Conservation (phyloP, 1,140 invertebrate genomes). For the Ips nitidus region DNA sequence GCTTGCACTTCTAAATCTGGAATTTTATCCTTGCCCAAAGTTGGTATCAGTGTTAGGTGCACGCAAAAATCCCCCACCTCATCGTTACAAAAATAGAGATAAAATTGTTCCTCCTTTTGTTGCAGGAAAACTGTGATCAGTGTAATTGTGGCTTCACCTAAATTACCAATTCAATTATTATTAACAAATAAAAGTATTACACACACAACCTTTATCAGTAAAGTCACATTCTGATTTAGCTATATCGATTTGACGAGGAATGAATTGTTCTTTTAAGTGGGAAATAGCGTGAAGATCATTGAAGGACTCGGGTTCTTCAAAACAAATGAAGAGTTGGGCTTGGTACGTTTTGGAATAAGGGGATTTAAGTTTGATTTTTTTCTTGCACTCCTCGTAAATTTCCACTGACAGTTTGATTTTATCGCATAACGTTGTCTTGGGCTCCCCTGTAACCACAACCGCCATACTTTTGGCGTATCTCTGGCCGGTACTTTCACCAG, state of each 20-base stretch:
- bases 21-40: neutral
- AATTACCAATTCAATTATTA: neutral
- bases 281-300: conserved; percentile 10
- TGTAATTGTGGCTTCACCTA: neutral
- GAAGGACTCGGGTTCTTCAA: conserved; percentile 6
- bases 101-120: neutral
- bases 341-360: conserved; percentile 22
- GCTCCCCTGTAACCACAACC: conserved; percentile 42
- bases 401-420: conserved; percentile 20
- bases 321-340: conserved; percentile 18
- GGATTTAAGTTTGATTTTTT: conserved; percentile 7
- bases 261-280: neutral
- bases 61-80: conserved; percentile 15
- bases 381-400: conserved; percentile 4
- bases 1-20: neutral
- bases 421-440: neutral
- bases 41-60: neutral
- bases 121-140: neutral
- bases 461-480: conserved; percentile 43
- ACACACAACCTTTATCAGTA: conserved; percentile 3
- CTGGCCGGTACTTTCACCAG: conserved; percentile 44
- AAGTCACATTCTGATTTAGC: conserved; percentile 13
- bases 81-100: conserved; percentile 16
- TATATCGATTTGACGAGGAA: conserved; percentile 18
- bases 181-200: neutral